Evolutionary conservation across 2,888 invertebrate species (phyloP).

Genomic region (Ephialtes manifestator): DNA sequence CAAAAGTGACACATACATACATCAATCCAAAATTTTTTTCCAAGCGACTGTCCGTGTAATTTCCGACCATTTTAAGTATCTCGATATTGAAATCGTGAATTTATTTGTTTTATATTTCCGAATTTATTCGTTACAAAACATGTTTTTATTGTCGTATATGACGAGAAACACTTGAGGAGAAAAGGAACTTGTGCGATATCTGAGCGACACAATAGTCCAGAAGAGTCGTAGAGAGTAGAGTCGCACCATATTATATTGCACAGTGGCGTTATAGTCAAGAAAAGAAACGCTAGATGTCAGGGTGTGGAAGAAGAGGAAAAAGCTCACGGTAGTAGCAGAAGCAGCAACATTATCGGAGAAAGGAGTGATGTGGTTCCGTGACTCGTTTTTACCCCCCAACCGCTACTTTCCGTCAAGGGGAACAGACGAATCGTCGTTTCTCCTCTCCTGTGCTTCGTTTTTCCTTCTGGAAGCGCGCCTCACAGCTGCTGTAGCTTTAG

Average conservation of each 20-base stretch:
- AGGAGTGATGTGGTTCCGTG: slow-evolving; percentile 34
- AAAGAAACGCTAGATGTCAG: slow-evolving; percentile 20
- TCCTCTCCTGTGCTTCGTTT: slow-evolving; percentile 37
- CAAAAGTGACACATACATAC: no score
- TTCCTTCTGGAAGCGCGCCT: slow-evolving; percentile 21
- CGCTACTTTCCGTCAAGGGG: slow-evolving; percentile 50
- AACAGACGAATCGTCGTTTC: slow-evolving; percentile 66
- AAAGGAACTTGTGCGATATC: neutral
- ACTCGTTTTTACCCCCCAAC: slow-evolving; percentile 31
- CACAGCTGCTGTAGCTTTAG: slow-evolving; percentile 62
- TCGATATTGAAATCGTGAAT: no score
- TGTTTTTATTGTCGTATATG: neutral
- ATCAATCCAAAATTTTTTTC: no score
- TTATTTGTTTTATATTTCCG: neutral
- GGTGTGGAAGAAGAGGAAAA: slow-evolving; percentile 11
- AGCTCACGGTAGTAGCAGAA: slow-evolving; percentile 34
- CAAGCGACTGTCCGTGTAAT: no score
- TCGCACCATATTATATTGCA: neutral
- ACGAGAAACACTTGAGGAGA: neutral
- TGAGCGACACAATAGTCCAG: neutral
- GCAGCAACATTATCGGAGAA: slow-evolving; percentile 65
- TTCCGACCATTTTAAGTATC: no score
- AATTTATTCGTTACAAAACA: neutral
- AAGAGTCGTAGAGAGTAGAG: neutral
- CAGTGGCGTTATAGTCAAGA: neutral